These are phyloP conservation scores for Lithosia quadra DNA, from an alignment of 2,888 invertebrate genomes.

Conservation along the genomic window DNA sequence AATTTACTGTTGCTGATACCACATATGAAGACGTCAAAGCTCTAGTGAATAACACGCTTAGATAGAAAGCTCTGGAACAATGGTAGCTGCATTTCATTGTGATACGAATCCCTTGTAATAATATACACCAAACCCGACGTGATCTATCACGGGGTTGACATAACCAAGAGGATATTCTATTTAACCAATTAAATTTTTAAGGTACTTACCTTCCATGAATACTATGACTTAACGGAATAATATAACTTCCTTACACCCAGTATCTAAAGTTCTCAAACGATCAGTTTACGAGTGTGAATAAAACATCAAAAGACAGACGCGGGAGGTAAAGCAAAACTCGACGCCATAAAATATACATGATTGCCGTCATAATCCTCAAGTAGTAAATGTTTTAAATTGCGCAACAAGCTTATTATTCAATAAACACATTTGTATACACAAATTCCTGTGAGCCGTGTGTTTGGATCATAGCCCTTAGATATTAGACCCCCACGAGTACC, in stretches of 20 bases:
- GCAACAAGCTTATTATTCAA: conserved; percentile 75
- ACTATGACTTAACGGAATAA: conserved; percentile 15
- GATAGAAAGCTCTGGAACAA: conserved; percentile 77
- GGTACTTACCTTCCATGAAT: not conserved
- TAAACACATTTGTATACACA: conserved; percentile 74
- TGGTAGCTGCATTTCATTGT: conserved; percentile 75
- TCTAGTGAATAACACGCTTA: conserved; percentile 71
- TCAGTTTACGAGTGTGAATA: conserved; percentile 61
- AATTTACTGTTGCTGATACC: conserved; percentile 83
- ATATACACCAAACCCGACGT: conserved; percentile 57
- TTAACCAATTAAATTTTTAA: conserved; percentile 1
- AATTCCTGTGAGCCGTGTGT: conserved; percentile 74
- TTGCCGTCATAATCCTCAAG: conserved; percentile 63
- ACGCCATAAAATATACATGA: conserved; percentile 65
- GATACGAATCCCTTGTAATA: conserved; percentile 66
- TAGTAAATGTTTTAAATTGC: conserved; percentile 67
- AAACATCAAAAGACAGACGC: conserved; percentile 59
- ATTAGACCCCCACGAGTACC: conserved; percentile 75
- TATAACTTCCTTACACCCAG: conserved; percentile 25
- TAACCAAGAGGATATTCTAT: conserved; percentile 26
- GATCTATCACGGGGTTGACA: conserved; percentile 53
- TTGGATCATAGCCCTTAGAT: conserved; percentile 77
- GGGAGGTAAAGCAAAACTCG: conserved; percentile 56
- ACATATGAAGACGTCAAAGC: conserved; percentile 84
- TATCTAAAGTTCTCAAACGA: conserved; percentile 48